Evolutionary conservation across 2,113 vertebrate species (phyloP).

Genomic region (Myiozetetes cayanensis): DNA sequence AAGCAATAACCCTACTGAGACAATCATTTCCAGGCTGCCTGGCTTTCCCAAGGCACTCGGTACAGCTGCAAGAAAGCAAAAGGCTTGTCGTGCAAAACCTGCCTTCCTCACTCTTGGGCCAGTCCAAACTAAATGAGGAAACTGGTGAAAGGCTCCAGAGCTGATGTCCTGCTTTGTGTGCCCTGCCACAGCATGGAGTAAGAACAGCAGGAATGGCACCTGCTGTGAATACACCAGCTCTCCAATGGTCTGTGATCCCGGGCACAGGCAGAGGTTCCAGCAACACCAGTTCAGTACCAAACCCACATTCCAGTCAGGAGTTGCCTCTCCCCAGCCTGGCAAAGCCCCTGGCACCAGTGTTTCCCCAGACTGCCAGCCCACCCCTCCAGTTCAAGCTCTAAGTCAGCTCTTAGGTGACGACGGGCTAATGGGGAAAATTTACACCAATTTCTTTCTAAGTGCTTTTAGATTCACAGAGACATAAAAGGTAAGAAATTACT

Average conservation of each 20-base stretch:
- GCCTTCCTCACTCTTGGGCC: not conserved
- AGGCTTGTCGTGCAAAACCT: not conserved
- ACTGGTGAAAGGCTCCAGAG: not conserved
- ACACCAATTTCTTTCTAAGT: not conserved
- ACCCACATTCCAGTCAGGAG: not conserved
- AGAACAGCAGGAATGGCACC: rapidly evolving
- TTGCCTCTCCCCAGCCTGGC: not conserved
- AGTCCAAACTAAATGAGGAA: not conserved
- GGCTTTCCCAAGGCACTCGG: not conserved
- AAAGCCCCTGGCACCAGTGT: rapidly evolving
- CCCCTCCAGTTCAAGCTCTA: not conserved
- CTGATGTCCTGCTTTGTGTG: not conserved
- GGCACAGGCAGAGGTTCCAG: not conserved
- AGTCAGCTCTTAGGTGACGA: not conserved
- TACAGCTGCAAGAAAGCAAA: not conserved
- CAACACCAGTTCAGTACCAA: not conserved
- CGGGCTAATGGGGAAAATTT: not conserved
- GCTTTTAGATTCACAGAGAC: slow-evolving; percentile 15
- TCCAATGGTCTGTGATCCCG: rapidly evolving
- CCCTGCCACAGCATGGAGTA: not conserved
- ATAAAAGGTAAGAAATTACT: slow-evolving; percentile 6
- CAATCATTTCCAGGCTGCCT: not conserved
- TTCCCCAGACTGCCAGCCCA: not conserved
- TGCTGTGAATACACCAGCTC: not conserved
- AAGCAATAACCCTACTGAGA: not conserved